Base-by-base conservation (phyloP, 2,888 invertebrate species). In the Acleris emargana region DNA sequence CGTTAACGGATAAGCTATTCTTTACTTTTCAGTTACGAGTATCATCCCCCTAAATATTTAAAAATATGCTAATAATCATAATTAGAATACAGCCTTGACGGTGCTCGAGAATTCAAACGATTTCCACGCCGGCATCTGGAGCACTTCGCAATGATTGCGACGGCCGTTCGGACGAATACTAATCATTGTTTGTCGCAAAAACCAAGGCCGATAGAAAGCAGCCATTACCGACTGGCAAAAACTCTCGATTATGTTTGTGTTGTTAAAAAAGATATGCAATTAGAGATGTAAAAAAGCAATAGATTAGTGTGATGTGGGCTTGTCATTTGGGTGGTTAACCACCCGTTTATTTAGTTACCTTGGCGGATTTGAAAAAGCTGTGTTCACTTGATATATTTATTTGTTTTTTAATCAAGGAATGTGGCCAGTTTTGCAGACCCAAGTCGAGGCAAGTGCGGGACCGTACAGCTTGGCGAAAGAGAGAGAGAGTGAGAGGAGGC, bases 11-110 rank as follows among this genome's bases (percentile, higher is more conserved):
- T 25, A 25, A 25, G 7, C n/a, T n/a, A n/a, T n/a, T n/a, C n/a
- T n/a, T n/a, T n/a, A n/a, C n/a, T n/a, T 22, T 38, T 11, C 11
- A 38, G 32, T 9, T 11, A n/a, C n/a, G n/a, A n/a, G n/a, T n/a
- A 11, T 38, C 4, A 13, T 4, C 13, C 38, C 38, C 38, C 13
- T 38, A 38, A 38, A 38, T 38, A 38, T 38, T 38, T 13, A 38
- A 13, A 68, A 67, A 71, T 69, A 51, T 51, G 72, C 60, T 64
- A 67, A 69, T 71, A 69, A 62, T 38, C 22, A 13, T 11, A 38
- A 38, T 38, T 32, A 38, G 9, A 38, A 38, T 38, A 38, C 38
- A 38, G 38, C 38, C 38, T 38, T 38, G 38, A 38, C 38, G 38
- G 13, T 38, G 38, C 38, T 38, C 3, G 13, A 38, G 38, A 38